These are phyloP conservation scores for Orestias chungarensis DNA, from an alignment of 2,797 vertebrate genomes.

Conservation along the genomic window DNA sequence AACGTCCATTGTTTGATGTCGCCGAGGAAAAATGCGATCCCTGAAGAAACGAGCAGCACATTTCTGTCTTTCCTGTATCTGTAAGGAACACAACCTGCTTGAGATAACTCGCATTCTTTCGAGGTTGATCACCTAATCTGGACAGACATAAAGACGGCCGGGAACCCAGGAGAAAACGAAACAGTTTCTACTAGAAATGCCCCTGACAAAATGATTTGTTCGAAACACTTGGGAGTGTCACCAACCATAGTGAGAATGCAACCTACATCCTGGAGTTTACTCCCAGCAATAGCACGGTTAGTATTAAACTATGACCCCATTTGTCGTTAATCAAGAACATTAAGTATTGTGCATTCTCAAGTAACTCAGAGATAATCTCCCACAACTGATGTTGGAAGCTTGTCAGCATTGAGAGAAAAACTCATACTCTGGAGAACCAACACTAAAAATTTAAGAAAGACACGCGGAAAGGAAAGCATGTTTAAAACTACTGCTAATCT, in stretches of 20 bases:
- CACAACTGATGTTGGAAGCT: constrained; percentile 46
- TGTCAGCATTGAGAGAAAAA: constrained; percentile 43
- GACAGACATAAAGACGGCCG: constrained; percentile 23
- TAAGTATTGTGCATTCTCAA: constrained; percentile 44
- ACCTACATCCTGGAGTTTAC: background rate
- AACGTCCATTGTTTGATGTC: too few relatives aligned
- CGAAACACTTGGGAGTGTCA: background rate
- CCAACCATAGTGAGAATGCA: background rate
- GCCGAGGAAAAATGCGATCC: too few relatives aligned
- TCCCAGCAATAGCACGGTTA: background rate
- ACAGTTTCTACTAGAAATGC: background rate
- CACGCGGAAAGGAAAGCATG: background rate
- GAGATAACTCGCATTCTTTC: constrained; percentile 62
- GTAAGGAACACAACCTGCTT: constrained; percentile 45
- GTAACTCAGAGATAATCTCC: constrained; percentile 48
- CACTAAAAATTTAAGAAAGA: constrained; percentile 6
- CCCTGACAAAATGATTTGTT: background rate
- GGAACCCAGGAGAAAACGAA: constrained; percentile 21
- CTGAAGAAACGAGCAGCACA: background rate
- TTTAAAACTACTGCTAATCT: constrained; percentile 53
- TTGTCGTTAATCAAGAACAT: constrained; percentile 16
- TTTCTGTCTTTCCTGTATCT: constrained; percentile 41
- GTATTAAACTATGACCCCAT: constrained; percentile 7
- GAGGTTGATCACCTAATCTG: constrained; percentile 46
- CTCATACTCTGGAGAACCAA: constrained; percentile 21